Evolutionary conservation across 1,140 invertebrate species (phyloP).

Genomic region (Tenebrio molitor): DNA sequence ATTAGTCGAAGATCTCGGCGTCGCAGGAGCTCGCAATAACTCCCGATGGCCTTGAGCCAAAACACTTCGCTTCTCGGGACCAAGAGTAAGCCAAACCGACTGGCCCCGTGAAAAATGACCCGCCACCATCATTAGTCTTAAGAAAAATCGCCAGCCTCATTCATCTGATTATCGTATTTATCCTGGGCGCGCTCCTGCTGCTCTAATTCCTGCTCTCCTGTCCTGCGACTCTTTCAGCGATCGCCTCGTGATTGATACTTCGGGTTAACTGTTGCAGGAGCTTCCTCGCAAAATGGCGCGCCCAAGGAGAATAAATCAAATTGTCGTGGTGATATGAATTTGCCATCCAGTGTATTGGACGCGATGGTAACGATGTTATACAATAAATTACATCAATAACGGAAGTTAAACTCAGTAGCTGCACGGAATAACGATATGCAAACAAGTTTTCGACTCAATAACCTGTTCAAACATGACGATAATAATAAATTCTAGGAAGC

Average conservation of each 20-base stretch:
- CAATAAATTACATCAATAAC: conserved; percentile 30
- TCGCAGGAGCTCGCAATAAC: conserved; percentile 13
- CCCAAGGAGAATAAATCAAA: too few species aligned
- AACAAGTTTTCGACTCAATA: conserved; percentile 37
- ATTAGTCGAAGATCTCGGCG: conserved; percentile 18
- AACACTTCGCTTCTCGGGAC: conserved; percentile 18
- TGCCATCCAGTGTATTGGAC: background rate
- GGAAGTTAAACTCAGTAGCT: conserved; percentile 30
- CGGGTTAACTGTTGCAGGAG: too few species aligned
- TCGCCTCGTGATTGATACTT: too few species aligned
- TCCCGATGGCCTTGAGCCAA: conserved; percentile 19
- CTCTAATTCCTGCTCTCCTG: too few species aligned
- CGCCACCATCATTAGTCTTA: conserved; percentile 37
- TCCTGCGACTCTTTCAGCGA: too few species aligned
- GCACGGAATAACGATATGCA: conserved; percentile 33
- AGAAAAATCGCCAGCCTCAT: conserved; percentile 34
- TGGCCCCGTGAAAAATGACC: conserved; percentile 32
- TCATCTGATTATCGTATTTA: conserved; percentile 42
- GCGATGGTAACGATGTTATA: conserved; percentile 27
- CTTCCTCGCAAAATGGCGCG: too few species aligned
- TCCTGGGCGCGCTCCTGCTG: too few species aligned
- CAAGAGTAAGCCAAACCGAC: conserved; percentile 12
- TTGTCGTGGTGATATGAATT: background rate
- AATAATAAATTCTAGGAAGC: conserved; percentile 30
- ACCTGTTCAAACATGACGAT: conserved; percentile 19